These are phyloP conservation scores for Acrobasis consociella DNA, from an alignment of 2,888 invertebrate species.

Conservation along the genomic window DNA sequence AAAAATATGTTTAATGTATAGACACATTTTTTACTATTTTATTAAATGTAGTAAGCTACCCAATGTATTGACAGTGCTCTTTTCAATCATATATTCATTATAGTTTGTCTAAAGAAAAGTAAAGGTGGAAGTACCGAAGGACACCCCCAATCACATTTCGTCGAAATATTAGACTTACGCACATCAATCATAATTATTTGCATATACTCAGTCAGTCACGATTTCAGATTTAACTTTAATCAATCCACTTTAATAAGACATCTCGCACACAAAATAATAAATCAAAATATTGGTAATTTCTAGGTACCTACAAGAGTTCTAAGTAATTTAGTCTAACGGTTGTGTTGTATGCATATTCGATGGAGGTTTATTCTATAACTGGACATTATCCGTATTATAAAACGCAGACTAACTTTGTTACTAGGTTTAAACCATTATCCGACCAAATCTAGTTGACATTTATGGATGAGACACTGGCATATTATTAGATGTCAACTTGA, in stretches of 20 bases:
- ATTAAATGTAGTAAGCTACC: too few relatives aligned
- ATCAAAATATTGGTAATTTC: slow-evolving; percentile 23
- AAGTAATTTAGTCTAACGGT: slow-evolving; percentile 36
- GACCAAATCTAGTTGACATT: too few relatives aligned
- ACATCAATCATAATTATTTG: slow-evolving; percentile 69
- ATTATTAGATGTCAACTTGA: too few relatives aligned
- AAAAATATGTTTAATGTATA: too few relatives aligned
- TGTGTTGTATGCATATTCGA: slow-evolving; percentile 44
- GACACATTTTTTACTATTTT: too few relatives aligned
- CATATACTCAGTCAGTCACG: slow-evolving; percentile 59
- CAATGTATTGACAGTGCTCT: not conserved
- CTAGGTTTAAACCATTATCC: too few relatives aligned
- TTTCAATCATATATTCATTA: slow-evolving; percentile 30
- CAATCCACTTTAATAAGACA: slow-evolving; percentile 39
- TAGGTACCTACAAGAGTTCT: slow-evolving; percentile 32
- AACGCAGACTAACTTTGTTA: too few relatives aligned
- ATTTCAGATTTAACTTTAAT: slow-evolving; percentile 36
- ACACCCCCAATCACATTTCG: slow-evolving; percentile 54
- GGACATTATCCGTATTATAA: too few relatives aligned
- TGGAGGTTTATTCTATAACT: slow-evolving; percentile 17
- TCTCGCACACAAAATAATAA: slow-evolving; percentile 29
- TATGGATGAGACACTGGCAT: too few relatives aligned
- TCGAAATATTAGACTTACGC: slow-evolving; percentile 50
- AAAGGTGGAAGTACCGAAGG: slow-evolving; percentile 41
- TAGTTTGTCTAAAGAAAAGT: slow-evolving; percentile 28